Conservation (phyloP, 1,140 invertebrate genomes). For the Babylonia areolata region DNA sequence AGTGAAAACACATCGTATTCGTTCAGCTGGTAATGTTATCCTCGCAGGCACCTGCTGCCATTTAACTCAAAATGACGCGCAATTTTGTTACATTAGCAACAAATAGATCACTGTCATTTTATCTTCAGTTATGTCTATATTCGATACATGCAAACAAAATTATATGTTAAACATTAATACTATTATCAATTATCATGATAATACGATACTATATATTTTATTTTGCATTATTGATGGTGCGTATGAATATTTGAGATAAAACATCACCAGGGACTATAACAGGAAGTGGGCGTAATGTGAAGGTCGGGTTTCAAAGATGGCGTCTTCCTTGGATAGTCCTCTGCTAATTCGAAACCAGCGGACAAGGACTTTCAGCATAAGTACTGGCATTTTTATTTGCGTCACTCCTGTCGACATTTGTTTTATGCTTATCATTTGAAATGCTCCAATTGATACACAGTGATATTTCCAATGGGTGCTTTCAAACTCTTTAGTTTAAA, state of each 20-base stretch:
- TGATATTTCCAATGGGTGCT: no score
- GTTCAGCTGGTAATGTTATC: no score
- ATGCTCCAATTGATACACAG: no score
- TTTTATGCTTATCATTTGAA: no score
- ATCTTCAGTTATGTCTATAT: not conserved
- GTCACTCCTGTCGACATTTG: no score
- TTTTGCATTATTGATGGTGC: not conserved
- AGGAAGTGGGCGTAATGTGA: conserved; percentile 29
- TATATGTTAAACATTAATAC: no score
- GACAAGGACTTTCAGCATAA: conserved; percentile 29
- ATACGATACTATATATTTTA: no score
- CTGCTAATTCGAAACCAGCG: conserved; percentile 25
- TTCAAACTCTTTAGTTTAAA: no score
- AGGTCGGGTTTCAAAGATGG: conserved; percentile 44
- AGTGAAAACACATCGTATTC: no score
- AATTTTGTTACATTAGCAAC: conserved; percentile 44
- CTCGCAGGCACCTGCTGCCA: not conserved
- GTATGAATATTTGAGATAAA: conserved; percentile 2
- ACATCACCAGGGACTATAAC: conserved; percentile 32
- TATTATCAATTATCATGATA: no score
- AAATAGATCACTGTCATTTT: conserved; percentile 48
- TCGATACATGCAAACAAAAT: not conserved
- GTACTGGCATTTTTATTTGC: not conserved
- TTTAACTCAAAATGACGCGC: conserved; percentile 22
- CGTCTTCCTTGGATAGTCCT: conserved; percentile 45